These are phyloP conservation scores for Tetraneura akinire DNA, from an alignment of 1,140 invertebrate species.

Conservation along the genomic window DNA sequence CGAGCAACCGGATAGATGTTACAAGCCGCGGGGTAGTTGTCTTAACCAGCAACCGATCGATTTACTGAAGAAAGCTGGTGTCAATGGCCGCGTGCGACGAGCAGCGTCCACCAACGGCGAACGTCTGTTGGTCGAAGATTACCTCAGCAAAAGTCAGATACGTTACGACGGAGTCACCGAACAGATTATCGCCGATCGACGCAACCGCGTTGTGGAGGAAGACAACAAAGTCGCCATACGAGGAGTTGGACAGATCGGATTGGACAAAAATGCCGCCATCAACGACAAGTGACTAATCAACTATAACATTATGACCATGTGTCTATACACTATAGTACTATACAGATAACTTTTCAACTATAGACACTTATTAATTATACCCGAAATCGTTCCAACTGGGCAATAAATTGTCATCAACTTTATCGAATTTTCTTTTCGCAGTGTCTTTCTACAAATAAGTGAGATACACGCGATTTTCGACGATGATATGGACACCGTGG, in stretches of 20 bases:
- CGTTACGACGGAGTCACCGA: background rate
- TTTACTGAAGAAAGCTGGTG: background rate
- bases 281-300: background rate
- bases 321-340: background rate
- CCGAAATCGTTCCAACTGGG: no score
- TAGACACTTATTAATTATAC: background rate
- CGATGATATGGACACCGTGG: background rate
- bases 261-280: background rate
- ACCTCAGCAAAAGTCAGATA: background rate
- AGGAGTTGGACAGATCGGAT: background rate
- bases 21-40: conserved; percentile 59
- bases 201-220: background rate
- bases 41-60: background rate
- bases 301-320: no score
- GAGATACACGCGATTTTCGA: background rate
- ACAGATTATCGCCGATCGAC: background rate
- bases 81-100: no score
- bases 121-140: background rate
- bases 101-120: background rate
- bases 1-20: conserved; percentile 60
- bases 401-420: no score
- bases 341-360: background rate
- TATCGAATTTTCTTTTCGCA: no score
- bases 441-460: background rate
- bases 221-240: background rate